Conservation (phyloP, 35 echinoderm and acorn worm species). For the Hemicentrotus pulcherrimus region DNA sequence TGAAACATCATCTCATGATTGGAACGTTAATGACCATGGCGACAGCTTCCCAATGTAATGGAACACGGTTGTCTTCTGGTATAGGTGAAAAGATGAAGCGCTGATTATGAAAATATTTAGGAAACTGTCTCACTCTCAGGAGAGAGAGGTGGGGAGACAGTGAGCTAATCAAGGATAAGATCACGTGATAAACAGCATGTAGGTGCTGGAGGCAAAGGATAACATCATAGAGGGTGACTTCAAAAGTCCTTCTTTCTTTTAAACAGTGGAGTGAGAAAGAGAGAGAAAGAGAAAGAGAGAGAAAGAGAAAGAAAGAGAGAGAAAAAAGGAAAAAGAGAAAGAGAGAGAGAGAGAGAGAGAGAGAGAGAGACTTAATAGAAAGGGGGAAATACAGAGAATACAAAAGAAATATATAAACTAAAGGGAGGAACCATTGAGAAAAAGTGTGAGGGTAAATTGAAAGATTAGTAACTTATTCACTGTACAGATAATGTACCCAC, state of each 20-base stretch:
- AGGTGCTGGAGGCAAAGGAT: background rate
- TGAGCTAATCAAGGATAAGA: constrained; percentile 12
- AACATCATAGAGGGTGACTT: background rate
- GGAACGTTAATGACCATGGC: constrained; percentile 15
- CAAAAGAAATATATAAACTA: no score
- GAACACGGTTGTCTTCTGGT: background rate
- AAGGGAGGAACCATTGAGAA: no score
- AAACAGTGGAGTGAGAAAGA: background rate
- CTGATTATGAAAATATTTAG: background rate
- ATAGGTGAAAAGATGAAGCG: background rate
- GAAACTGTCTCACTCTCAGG: background rate
- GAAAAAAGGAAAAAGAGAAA: background rate
- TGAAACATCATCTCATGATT: background rate
- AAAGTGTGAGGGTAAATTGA: no score
- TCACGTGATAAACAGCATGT: background rate
- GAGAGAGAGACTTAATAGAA: background rate
- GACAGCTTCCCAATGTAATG: constrained; percentile 1
- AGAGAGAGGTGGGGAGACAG: background rate
- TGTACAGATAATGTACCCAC: no score
- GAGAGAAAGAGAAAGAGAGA: background rate
- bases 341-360: background rate
- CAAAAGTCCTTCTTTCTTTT: background rate
- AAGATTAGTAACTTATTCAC: no score
- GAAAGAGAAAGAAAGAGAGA: background rate
- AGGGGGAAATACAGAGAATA: background rate